phyloP scores from a whole-genome alignment of 1,140 invertebrate genomes.

The Trachymyrmex cornetzi region DNA sequence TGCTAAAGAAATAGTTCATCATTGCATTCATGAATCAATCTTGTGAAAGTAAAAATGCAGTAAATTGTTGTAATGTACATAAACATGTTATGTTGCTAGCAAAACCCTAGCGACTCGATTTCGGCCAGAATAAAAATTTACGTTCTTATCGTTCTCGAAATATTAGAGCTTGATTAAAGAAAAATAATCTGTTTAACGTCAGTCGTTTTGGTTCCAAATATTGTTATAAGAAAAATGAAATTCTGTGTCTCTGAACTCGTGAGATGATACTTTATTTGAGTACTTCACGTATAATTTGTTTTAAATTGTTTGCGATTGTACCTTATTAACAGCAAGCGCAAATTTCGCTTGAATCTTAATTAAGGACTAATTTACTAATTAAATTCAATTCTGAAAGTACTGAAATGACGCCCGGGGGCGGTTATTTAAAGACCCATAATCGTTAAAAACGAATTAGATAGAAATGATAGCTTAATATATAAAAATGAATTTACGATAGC shows the following conservation, averaged over 20 bases:
- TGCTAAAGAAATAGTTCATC: background rate
- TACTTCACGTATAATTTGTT: background rate
- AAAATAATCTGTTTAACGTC: background rate
- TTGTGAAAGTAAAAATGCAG: background rate
- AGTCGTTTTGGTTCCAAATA: background rate
- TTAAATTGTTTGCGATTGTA: background rate
- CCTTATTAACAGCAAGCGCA: background rate
- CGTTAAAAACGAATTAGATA: constrained; percentile 17
- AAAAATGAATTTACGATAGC: too few relatives aligned
- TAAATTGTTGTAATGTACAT: background rate
- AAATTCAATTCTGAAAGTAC: constrained; percentile 31
- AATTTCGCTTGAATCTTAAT: constrained; percentile 25
- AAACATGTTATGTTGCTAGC: background rate
- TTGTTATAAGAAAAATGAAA: background rate
- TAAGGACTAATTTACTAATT: constrained; percentile 12
- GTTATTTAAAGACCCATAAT: background rate
- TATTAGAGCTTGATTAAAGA: constrained; percentile 9
- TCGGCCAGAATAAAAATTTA: background rate
- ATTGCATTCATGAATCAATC: background rate
- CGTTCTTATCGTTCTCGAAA: background rate
- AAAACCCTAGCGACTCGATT: background rate
- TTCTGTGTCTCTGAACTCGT: background rate
- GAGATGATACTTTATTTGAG: background rate
- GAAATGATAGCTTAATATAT: background rate
- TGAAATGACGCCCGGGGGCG: too few relatives aligned